Conservation (phyloP, 2,888 invertebrate genomes). For the Malthinus seriepunctatus region DNA sequence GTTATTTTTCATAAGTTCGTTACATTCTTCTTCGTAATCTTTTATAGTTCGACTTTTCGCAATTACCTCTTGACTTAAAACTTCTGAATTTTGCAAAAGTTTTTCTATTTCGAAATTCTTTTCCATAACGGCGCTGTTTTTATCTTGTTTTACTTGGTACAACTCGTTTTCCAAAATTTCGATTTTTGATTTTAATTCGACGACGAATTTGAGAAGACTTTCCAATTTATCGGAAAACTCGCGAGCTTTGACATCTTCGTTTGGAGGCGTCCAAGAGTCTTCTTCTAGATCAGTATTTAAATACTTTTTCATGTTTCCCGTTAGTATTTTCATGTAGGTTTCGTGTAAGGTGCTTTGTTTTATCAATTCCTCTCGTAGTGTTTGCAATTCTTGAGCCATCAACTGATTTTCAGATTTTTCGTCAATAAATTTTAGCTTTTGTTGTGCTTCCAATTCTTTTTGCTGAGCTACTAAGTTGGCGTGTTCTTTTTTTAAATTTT, state of each 20-base stretch:
- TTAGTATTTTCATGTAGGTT: constrained; percentile 46
- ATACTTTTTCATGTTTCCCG: constrained; percentile 30
- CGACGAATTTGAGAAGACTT: constrained; percentile 59
- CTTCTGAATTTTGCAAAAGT: constrained; percentile 48
- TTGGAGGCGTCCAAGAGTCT: constrained; percentile 37
- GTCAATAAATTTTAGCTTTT: too few relatives aligned
- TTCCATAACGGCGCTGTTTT: constrained; percentile 45
- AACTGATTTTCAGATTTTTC: neutral
- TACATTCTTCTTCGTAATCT: constrained; percentile 62
- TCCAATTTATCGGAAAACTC: constrained; percentile 56
- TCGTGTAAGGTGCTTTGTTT: constrained; percentile 58
- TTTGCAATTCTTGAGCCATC: neutral
- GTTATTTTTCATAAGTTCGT: constrained; percentile 71
- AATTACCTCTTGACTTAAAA: constrained; percentile 49
- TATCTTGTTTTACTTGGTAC: constrained; percentile 61
- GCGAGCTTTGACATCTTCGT: constrained; percentile 37
- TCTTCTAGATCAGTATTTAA: constrained; percentile 10
- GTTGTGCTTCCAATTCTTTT: neutral
- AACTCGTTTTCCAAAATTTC: constrained; percentile 61
- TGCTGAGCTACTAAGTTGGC: neutral
- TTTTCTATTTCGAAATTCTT: constrained; percentile 53
- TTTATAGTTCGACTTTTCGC: constrained; percentile 51
- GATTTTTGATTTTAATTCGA: constrained; percentile 63
- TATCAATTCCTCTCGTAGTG: constrained; percentile 30
- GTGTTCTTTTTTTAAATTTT: neutral